Percentiles rank a stretch among this genome's conserved stretches.
These are phyloP conservation scores for Anthoscopus minutus DNA, from an alignment of 2,113 vertebrate species.

Conservation along the genomic window DNA sequence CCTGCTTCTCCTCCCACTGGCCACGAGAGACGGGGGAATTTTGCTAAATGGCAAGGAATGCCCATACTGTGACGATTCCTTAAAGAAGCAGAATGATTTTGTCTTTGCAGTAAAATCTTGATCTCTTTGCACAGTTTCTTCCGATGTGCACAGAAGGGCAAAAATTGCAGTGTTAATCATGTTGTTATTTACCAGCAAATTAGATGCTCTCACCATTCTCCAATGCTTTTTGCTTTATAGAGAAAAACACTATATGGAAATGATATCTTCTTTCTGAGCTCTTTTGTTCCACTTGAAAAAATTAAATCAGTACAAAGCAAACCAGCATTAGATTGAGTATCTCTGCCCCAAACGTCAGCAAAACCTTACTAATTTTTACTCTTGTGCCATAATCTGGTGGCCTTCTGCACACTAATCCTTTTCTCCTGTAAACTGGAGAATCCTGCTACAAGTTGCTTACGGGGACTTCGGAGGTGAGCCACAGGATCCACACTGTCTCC, in stretches of 20 bases:
- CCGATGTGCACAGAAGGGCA: background rate
- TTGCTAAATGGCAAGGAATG: background rate
- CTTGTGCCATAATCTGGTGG: background rate
- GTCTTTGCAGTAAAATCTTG: background rate
- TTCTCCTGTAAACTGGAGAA: background rate
- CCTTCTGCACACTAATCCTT: background rate
- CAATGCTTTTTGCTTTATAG: background rate
- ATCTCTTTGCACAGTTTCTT: background rate
- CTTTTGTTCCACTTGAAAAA: background rate
- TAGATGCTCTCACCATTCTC: background rate
- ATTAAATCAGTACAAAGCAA: background rate
- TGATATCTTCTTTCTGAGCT: background rate
- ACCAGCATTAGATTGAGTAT: background rate
- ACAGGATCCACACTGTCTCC: background rate
- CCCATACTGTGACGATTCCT: rapidly evolving
- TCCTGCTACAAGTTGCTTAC: rapidly evolving
- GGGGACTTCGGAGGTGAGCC: rapidly evolving
- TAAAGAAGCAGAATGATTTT: background rate
- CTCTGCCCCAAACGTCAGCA: background rate
- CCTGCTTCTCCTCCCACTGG: background rate
- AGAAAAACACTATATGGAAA: background rate
- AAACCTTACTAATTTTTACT: background rate
- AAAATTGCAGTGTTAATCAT: background rate
- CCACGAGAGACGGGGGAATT: background rate
- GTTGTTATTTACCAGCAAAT: background rate